Base-by-base conservation (phyloP, 2,797 vertebrate genomes). In the Pagetopsis macropterus region DNA sequence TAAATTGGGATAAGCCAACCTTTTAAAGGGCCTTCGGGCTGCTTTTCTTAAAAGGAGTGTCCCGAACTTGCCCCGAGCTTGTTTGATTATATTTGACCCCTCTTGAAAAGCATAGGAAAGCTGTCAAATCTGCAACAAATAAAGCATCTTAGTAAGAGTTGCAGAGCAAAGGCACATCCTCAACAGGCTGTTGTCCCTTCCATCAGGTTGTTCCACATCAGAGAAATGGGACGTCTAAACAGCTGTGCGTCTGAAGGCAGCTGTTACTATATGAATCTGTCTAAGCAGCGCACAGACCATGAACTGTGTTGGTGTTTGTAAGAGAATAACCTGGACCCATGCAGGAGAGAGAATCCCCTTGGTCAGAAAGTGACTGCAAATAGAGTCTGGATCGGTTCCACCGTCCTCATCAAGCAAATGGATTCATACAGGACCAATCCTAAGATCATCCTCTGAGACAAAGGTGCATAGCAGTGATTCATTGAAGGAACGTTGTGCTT, bases 231-330 rank as follows among this genome's bases (percentile, higher is more conserved):
- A 68, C 2, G 2, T 37, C 9, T 58, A 70, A 59, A 48, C 81
- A 64, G 61, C 78, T 75, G 70, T 55, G 65, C 37, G 61, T 59
- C 63, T 70, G 64, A 41, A 55, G 77, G 75, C 81, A 86, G 83
- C 82, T 86, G 79, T 76, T 81, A 9, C 13, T 44, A 9, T 56
- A 46, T 1, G 4, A 52, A 43, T 66, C 70, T 43, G 65, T 58
- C 19, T 1, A 5, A 49, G 48, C 5, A 19, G 44, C 12, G 31
- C 1, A 15, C 45, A 43, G 40, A 59, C 19, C 2, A 41, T 49
- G 65, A 79, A 68, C 65, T 82, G 84, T 51, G 33, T 54, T 19
- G 16, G 54, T 55, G 51, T 66, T 70, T 67, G 43, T 68, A 51
- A 65, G 2, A 21, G 6, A 9, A 54, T 75, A 57, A 59, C 57